These are phyloP conservation scores for Enteromius viviparus DNA, from an alignment of 2,797 vertebrate species.

Conservation along the genomic window DNA sequence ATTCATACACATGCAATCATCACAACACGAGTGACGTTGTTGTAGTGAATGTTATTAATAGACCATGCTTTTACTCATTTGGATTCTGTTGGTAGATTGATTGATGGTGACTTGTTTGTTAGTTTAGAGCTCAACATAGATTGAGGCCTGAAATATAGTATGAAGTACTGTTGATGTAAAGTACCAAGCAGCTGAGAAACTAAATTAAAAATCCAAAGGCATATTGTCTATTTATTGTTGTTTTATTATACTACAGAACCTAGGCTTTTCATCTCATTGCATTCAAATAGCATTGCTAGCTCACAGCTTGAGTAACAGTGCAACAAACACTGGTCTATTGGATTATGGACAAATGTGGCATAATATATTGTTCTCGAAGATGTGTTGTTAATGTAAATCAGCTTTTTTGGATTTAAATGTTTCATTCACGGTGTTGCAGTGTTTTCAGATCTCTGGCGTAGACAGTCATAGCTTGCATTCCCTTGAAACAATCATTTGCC, in stretches of 20 bases:
- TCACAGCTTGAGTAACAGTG: neutral
- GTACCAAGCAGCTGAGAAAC: neutral
- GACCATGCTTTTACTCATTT: neutral
- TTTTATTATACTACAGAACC: neutral
- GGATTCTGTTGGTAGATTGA: neutral
- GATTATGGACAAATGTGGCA: neutral
- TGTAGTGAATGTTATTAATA: neutral
- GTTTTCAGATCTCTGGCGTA: neutral
- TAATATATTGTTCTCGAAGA: neutral
- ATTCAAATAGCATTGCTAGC: neutral
- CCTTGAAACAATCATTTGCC: constrained; percentile 12
- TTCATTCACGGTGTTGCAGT: neutral
- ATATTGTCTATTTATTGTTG: neutral
- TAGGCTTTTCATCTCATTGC: neutral
- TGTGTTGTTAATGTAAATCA: neutral
- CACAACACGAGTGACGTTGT: neutral
- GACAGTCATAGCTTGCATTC: neutral
- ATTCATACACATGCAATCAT: neutral
- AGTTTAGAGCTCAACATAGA: neutral
- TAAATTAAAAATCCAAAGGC: neutral
- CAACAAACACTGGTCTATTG: neutral
- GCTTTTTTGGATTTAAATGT: neutral
- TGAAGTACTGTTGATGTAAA: neutral
- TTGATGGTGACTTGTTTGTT: neutral
- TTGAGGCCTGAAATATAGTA: neutral